These are phyloP conservation scores for Rattus rattus DNA, from an alignment of 2,113 vertebrate species.

Conservation along the genomic window DNA sequence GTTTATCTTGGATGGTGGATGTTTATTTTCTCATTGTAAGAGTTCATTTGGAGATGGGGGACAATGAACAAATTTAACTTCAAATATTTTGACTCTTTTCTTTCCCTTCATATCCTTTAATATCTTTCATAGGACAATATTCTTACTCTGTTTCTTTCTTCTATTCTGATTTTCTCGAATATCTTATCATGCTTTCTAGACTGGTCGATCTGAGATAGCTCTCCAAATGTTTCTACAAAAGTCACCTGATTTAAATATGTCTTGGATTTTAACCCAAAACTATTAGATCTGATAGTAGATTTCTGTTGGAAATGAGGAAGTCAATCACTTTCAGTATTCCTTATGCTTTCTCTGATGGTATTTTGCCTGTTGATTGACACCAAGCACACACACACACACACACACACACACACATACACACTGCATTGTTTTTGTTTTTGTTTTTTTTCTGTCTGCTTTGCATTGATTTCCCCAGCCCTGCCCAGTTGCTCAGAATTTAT, in stretches of 20 bases:
- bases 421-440: too few species aligned
- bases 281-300: background rate
- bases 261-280: background rate
- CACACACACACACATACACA: rapidly evolving
- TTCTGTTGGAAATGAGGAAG: background rate
- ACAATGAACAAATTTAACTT: background rate
- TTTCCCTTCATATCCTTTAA: background rate
- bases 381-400: too few species aligned
- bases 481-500: too few species aligned
- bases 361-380: background rate
- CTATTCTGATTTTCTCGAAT: background rate
- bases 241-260: too few species aligned
- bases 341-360: background rate
- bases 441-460: too few species aligned
- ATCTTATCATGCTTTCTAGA: background rate
- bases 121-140: background rate
- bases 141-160: background rate
- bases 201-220: background rate
- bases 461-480: too few species aligned
- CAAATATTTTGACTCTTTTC: background rate
- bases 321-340: background rate
- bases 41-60: background rate
- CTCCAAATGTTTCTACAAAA: too few species aligned
- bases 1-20: background rate
- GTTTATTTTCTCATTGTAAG: background rate